Base-by-base conservation (phyloP, 2,113 vertebrate species). In the Eulemur macaco region DNA sequence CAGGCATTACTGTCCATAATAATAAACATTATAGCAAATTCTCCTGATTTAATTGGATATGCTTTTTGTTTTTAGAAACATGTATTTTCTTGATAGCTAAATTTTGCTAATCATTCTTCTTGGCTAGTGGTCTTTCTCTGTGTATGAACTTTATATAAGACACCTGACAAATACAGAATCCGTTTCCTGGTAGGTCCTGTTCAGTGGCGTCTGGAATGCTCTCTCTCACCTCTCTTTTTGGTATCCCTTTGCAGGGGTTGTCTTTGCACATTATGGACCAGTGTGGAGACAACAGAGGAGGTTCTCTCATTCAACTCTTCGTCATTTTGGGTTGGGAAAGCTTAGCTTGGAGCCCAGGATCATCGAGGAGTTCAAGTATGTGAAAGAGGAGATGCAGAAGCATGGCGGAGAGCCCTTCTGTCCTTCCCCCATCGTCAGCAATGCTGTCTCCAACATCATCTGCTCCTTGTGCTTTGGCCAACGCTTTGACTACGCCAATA, bases 221-320 rank as follows among this genome's bases (percentile, higher is more conserved):
- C 37, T 63, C 63, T 58, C 83, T 97, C 39, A 95, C 74, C 4
- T 71, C 71, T 31, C 58, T 54, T 80, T 78, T 92, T 0, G 6
- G 11, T 54, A 47, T 97, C 42, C 96, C 95, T 54, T 96, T 91
- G 34, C 89, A 99, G 99, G 99, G 89, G 99, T 99, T 52, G 99
- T 99, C 86, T 99, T 99, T 87, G 99, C 99, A 68, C 99, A 98
- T 31, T 99, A 99, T 0, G 99, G 99, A 11, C 98, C 99, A 1
- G 90, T 99, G 50, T 99, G 99, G 99, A 98, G 97, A 92, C 99
- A 99, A 87, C 99, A 99, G 96, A 99, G 99, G 45, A 99, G 98
- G 96, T 99, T 99, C 98, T 99, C 99, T 86, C 99, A 99, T 54
- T 95, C 99, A 29, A 99, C 99, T 0, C 98, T 99, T 15, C 99